Evolutionary conservation across 2,113 vertebrate species (phyloP).

Genomic region (Baryphthengus martii): DNA sequence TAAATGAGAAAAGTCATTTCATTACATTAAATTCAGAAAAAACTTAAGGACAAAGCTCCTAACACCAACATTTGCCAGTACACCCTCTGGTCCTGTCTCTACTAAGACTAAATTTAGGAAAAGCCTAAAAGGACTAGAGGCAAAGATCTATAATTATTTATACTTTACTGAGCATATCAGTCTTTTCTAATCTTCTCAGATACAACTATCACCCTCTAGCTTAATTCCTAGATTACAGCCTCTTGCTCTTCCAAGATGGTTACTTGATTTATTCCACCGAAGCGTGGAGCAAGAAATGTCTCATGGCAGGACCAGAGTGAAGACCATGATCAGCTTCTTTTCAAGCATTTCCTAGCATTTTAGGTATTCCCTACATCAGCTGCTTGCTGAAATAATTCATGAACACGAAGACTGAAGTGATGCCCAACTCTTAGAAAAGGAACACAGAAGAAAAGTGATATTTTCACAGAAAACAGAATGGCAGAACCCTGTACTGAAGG

Average conservation of each 20-base stretch:
- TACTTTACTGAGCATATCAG: not conserved
- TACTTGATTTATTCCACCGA: not conserved
- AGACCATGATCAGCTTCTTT: not conserved
- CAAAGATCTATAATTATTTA: not conserved
- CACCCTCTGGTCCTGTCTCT: not conserved
- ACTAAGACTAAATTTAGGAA: not conserved
- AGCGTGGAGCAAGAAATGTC: not conserved
- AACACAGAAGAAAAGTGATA: not conserved
- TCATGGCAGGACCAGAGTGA: not conserved
- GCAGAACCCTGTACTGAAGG: not conserved
- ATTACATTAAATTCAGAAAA: not conserved
- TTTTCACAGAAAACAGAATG: not conserved
- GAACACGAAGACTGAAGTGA: not conserved
- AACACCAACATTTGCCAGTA: not conserved
- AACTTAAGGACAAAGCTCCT: not conserved
- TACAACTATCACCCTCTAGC: fast-evolving
- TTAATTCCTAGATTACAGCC: not conserved
- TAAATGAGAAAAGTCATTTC: not conserved
- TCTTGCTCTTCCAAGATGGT: not conserved
- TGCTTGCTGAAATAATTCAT: not conserved
- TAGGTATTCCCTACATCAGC: not conserved
- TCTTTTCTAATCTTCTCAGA: not conserved
- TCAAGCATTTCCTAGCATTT: not conserved
- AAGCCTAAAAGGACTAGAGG: not conserved
- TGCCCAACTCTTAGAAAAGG: not conserved